Evolutionary conservation across 2,797 vertebrate genomes (phyloP).

Genomic region (Sebastiscus albofasciatus): DNA sequence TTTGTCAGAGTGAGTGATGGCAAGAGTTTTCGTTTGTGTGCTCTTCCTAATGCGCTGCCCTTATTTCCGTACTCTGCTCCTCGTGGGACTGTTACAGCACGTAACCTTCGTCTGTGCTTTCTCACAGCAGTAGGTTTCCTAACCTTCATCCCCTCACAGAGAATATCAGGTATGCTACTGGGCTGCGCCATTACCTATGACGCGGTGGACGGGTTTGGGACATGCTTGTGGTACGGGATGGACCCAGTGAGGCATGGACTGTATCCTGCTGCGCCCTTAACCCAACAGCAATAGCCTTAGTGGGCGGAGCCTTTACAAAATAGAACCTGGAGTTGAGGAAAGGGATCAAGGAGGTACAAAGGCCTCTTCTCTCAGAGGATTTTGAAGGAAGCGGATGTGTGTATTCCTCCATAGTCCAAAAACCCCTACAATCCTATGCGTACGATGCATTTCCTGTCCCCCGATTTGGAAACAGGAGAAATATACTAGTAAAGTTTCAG

Average conservation of each 20-base stretch:
- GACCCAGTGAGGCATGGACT: background rate
- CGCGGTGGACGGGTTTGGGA: background rate
- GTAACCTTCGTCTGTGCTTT: background rate
- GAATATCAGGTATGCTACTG: background rate
- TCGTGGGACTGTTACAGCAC: background rate
- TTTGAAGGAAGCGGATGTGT: too few species aligned
- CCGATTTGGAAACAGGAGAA: too few species aligned
- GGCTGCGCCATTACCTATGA: background rate
- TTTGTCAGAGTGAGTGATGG: background rate
- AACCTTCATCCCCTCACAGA: background rate
- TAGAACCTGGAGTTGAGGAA: too few species aligned
- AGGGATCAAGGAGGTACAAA: too few species aligned
- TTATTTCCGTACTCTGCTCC: background rate
- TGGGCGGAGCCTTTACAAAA: too few species aligned
- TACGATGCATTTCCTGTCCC: too few species aligned
- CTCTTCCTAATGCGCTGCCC: background rate
- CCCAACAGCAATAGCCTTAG: background rate
- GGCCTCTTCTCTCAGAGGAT: too few species aligned
- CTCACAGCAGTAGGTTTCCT: background rate
- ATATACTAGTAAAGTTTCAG: too few species aligned
- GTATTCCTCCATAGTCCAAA: too few species aligned
- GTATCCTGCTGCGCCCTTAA: background rate
- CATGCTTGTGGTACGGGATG: background rate
- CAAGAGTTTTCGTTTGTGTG: background rate
- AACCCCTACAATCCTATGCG: too few species aligned